Conservation (phyloP, 1,140 invertebrate genomes). For the Cecropterus lyciades region DNA sequence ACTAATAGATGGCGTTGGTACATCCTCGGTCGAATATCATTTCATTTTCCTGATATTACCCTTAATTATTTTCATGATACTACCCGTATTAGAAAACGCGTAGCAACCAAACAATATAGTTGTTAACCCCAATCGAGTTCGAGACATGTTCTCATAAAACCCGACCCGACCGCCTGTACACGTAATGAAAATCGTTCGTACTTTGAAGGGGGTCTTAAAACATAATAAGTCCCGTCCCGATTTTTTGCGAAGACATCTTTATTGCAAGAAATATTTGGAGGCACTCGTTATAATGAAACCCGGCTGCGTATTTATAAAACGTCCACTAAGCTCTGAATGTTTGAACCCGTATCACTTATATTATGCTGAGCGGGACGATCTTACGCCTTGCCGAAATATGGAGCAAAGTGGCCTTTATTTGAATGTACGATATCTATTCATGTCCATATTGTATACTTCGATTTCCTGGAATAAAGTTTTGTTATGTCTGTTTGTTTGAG, state of each 20-base stretch:
- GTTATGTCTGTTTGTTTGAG: no score
- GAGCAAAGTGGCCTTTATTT: neutral
- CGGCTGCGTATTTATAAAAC: slow-evolving; percentile 28
- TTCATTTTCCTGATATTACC: no score
- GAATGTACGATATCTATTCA: neutral
- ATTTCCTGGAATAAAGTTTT: no score
- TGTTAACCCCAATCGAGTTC: neutral
- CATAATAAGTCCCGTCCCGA: slow-evolving; percentile 18
- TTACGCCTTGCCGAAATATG: neutral
- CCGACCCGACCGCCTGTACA: slow-evolving; percentile 12
- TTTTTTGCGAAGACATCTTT: slow-evolving; percentile 27
- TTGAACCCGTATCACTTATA: slow-evolving; percentile 14
- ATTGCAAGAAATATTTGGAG: slow-evolving; percentile 30
- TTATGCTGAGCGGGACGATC: slow-evolving; percentile 3
- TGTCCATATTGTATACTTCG: neutral
- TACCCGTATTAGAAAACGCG: no score
- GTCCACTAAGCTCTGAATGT: slow-evolving; percentile 20
- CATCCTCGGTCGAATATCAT: no score
- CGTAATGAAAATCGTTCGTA: slow-evolving; percentile 25
- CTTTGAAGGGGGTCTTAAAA: slow-evolving; percentile 28
- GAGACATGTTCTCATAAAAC: slow-evolving; percentile 16
- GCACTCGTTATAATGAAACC: slow-evolving; percentile 32
- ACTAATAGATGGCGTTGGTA: no score
- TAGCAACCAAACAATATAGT: neutral
- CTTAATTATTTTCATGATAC: no score